These are phyloP conservation scores for Rhagoletis zephyria DNA, from an alignment of 1,140 invertebrate genomes.

Conservation along the genomic window DNA sequence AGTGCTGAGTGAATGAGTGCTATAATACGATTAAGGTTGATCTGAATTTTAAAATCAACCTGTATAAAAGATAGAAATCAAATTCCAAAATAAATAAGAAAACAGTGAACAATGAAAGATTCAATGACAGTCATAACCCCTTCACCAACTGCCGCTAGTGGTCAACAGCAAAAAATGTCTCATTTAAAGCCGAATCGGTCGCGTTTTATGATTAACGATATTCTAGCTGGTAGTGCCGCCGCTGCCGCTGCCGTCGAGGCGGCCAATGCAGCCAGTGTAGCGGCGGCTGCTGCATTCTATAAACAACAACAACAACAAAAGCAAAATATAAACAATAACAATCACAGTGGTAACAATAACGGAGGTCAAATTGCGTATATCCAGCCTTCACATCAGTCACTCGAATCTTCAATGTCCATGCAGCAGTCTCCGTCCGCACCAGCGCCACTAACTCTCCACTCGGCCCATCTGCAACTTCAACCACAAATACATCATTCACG, in stretches of 20 bases:
- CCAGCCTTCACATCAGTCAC: slow-evolving; percentile 59
- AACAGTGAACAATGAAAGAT: slow-evolving; percentile 66
- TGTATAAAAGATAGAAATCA: background rate
- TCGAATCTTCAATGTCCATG: slow-evolving; percentile 57
- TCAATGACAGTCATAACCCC: slow-evolving; percentile 71
- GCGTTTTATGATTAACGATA: slow-evolving; percentile 86
- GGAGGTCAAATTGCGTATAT: slow-evolving; percentile 40
- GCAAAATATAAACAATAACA: slow-evolving; percentile 62
- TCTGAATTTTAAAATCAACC: background rate
- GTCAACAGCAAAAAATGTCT: slow-evolving; percentile 62
- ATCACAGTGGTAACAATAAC: slow-evolving; percentile 60
- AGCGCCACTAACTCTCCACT: slow-evolving; percentile 54
- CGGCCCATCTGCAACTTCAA: slow-evolving; percentile 50
- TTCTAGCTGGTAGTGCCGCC: slow-evolving; percentile 78
- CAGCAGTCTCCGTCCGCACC: slow-evolving; percentile 59
- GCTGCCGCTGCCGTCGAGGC: slow-evolving; percentile 62
- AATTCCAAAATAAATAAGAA: background rate
- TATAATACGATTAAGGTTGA: background rate
- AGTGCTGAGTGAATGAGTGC: slow-evolving; percentile 27
- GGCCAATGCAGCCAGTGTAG: slow-evolving; percentile 55
- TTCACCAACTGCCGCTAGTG: slow-evolving; percentile 59
- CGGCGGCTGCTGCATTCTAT: slow-evolving; percentile 64
- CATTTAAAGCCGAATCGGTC: slow-evolving; percentile 80
- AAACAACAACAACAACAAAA: slow-evolving; percentile 62
- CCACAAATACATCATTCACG: slow-evolving; percentile 33